Evolutionary conservation across 2,797 vertebrate genomes (phyloP), one percentile per base, ranked within the genome.

Genomic region (Sebastes hopkinsi): DNA sequence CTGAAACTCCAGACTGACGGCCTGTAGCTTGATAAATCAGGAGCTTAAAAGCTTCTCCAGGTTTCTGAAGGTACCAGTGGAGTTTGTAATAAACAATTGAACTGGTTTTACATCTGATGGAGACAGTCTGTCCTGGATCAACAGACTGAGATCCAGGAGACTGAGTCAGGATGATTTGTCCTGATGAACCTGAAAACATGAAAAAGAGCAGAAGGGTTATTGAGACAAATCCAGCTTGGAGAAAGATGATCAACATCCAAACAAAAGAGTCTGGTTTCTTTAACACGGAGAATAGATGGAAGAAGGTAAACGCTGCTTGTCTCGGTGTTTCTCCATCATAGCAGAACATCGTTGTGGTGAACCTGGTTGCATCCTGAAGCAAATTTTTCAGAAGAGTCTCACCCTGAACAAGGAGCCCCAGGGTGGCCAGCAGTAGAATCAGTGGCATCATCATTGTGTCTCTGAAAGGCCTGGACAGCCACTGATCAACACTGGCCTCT

Each of bases 11-110:
- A 52, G 46, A n/a, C 8, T 52, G 46, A 52, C 0, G 46, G 20
- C 0, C 0, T 52, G 46, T n/a, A 52, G 8, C 20, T 0, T 0
- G 0, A 52, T 52, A 52, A 20, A 52, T 20, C 50, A 52, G 20
- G 50, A 52, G 50, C n/a, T n/a, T 1, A 0, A 20, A 11, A 36
- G 36, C 36, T 36, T 36, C 36, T 36, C 36, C 36, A 36, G 36
- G 36, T 36, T 36, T 36, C 36, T 36, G 11, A 36, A 36, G 36
- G 36, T 36, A 36, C 36, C 36, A 36, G 36, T 36, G 0, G 11
- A 36, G 36, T n/a, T n/a, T n/a, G n/a, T n/a, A n/a, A n/a, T n/a
- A n/a, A 36, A 36, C 36, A 13, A 0, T 0, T 8, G 2, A 0
- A 30, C 30, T 36, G 36, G 36, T 5, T 36, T 36, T 36, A 36